These are phyloP conservation scores for Charanyca ferruginea DNA, from an alignment of 2,888 invertebrate genomes.

Conservation along the genomic window DNA sequence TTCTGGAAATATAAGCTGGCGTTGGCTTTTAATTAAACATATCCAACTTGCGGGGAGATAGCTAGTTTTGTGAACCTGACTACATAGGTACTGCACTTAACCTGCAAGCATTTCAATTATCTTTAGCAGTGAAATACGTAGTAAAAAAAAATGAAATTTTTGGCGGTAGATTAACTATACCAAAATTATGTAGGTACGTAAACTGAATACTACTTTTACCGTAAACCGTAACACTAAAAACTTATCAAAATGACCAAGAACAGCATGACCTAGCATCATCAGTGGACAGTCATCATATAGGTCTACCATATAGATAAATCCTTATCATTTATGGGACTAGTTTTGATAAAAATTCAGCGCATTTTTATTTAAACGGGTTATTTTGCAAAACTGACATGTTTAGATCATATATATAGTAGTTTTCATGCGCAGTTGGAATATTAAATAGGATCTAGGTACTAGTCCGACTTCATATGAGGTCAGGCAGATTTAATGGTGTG, in stretches of 20 bases:
- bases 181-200: no score
- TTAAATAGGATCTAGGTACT: constrained; percentile 16
- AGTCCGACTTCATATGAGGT: constrained; percentile 19
- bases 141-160: no score
- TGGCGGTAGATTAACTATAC: no score
- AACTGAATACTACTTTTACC: neutral
- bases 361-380: constrained; percentile 18
- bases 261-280: constrained; percentile 5
- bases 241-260: constrained; percentile 28
- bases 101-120: no score
- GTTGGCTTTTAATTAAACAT: no score
- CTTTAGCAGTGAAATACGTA: no score
- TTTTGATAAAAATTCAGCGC: neutral
- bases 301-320: constrained; percentile 28
- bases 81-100: no score
- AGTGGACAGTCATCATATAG: no score
- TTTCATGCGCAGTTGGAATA: constrained; percentile 25
- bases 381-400: constrained; percentile 31
- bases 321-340: constrained; percentile 28
- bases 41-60: no score
- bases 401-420: neutral
- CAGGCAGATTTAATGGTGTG: constrained; percentile 17
- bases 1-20: no score
- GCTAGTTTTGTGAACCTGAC: no score
- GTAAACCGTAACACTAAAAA: neutral